phyloP scores from a whole-genome alignment of 2,113 vertebrate genomes.

The Neodontobutis hainanensis region DNA sequence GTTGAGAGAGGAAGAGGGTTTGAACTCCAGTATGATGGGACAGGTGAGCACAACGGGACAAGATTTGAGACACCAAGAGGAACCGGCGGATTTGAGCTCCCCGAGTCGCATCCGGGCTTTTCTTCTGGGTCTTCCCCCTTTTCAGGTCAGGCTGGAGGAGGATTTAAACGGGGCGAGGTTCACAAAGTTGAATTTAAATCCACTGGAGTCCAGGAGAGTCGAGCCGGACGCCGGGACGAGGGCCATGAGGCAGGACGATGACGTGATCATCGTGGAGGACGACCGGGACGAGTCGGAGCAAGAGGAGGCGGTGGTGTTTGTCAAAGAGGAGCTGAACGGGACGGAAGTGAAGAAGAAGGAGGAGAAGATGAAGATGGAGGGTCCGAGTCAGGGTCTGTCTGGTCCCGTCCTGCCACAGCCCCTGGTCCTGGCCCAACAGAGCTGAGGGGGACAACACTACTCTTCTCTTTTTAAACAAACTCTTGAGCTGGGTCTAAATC shows the following conservation, averaged over 20 bases:
- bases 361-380: conserved; percentile 23
- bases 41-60: neutral
- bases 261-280: conserved; percentile 4
- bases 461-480: neutral
- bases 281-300: conserved; percentile 5
- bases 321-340: conserved; percentile 7
- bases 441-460: conserved; percentile 35
- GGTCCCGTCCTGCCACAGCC: conserved; percentile 31
- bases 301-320: conserved; percentile 30
- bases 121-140: conserved; percentile 61
- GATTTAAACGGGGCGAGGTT: conserved; percentile 57
- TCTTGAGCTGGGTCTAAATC: neutral
- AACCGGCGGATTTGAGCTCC: conserved; percentile 80
- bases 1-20: conserved; percentile 24
- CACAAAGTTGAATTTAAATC: conserved; percentile 26
- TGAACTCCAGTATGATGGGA: neutral
- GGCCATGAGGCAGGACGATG: conserved; percentile 25
- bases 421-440: conserved; percentile 43
- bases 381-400: conserved; percentile 23
- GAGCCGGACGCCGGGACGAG: conserved; percentile 18
- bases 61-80: conserved; percentile 66
- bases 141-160: conserved; percentile 68
- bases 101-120: conserved; percentile 78
- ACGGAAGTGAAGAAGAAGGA: neutral
- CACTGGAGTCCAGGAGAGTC: conserved; percentile 12